Evolutionary conservation across 2,888 invertebrate species (phyloP).

Genomic region (Lomographa bimaculata): DNA sequence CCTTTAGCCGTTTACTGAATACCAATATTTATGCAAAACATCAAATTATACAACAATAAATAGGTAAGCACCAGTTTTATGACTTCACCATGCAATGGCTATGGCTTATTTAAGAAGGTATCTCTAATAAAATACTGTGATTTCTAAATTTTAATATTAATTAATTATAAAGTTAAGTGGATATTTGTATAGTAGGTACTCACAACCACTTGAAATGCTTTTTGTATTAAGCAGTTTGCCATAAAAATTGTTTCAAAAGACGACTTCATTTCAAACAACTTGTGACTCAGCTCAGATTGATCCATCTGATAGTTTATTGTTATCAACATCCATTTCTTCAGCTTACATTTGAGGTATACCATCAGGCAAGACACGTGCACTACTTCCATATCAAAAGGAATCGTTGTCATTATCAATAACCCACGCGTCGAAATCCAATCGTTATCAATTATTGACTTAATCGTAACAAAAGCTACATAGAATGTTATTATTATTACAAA

Average conservation of each 20-base stretch:
- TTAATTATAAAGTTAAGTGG: too few species aligned
- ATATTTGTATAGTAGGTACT: slow-evolving; percentile 7
- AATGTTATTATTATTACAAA: slow-evolving; percentile 3
- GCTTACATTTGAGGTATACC: slow-evolving; percentile 12
- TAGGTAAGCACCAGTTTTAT: too few species aligned
- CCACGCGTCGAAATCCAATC: slow-evolving; percentile 19
- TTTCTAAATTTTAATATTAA: too few species aligned
- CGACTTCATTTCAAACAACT: slow-evolving; percentile 1
- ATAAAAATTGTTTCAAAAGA: slow-evolving; percentile 11
- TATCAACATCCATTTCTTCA: slow-evolving; percentile 18
- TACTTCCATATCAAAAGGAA: slow-evolving; percentile 19
- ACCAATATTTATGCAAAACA: too few species aligned
- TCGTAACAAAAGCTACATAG: slow-evolving; percentile 11
- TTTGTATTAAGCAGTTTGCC: slow-evolving; percentile 3
- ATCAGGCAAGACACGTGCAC: slow-evolving; percentile 9
- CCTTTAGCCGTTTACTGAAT: too few species aligned
- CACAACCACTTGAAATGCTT: slow-evolving; percentile 17
- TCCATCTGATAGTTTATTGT: slow-evolving; percentile 1
- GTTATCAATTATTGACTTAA: slow-evolving; percentile 2
- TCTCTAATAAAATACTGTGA: too few species aligned
- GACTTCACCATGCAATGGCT: too few species aligned
- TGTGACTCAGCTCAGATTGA: not conserved
- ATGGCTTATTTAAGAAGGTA: too few species aligned
- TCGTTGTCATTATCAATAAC: slow-evolving; percentile 6
- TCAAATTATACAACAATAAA: too few species aligned